Percentiles rank a stretch among this genome's conserved stretches.
phyloP scores from a whole-genome alignment of 1,140 invertebrate genomes.

The Drosophila obscura region DNA sequence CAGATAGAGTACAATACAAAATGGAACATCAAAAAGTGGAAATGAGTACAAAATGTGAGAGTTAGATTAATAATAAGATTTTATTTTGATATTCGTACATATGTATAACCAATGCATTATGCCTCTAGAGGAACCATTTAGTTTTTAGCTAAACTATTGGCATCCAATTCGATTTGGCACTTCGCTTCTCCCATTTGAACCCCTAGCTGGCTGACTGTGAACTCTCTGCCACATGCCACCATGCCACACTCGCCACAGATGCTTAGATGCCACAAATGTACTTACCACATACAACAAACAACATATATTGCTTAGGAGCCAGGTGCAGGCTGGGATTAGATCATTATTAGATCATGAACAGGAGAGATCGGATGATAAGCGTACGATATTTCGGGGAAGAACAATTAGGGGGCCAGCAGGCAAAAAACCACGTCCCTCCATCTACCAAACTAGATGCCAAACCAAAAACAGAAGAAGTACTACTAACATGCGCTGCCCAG shows the following conservation, averaged over 20 bases:
- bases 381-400: slow-evolving; percentile 22
- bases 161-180: slow-evolving; percentile 9
- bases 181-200: slow-evolving; percentile 9
- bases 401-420: slow-evolving; percentile 29
- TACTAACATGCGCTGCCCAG: not conserved
- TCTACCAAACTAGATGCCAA: slow-evolving; percentile 31
- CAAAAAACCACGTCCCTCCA: slow-evolving; percentile 30
- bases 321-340: slow-evolving; percentile 9
- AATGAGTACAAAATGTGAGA: slow-evolving; percentile 58
- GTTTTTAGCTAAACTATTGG: slow-evolving; percentile 27
- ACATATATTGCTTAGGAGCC: slow-evolving; percentile 11
- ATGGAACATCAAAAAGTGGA: slow-evolving; percentile 16
- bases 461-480: slow-evolving; percentile 29
- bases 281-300: not conserved
- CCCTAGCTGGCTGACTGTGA: slow-evolving; percentile 13
- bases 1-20: not conserved
- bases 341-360: too few species aligned
- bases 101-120: slow-evolving; percentile 3
- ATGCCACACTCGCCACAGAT: not conserved
- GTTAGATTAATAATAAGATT: slow-evolving; percentile 27
- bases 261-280: not conserved
- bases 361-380: slow-evolving; percentile 6
- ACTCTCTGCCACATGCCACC: slow-evolving; percentile 1
- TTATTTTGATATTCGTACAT: slow-evolving; percentile 41
- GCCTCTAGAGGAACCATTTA: slow-evolving; percentile 22